These are phyloP conservation scores for Liasis olivaceus DNA, from an alignment of 2,797 vertebrate genomes.

Conservation along the genomic window DNA sequence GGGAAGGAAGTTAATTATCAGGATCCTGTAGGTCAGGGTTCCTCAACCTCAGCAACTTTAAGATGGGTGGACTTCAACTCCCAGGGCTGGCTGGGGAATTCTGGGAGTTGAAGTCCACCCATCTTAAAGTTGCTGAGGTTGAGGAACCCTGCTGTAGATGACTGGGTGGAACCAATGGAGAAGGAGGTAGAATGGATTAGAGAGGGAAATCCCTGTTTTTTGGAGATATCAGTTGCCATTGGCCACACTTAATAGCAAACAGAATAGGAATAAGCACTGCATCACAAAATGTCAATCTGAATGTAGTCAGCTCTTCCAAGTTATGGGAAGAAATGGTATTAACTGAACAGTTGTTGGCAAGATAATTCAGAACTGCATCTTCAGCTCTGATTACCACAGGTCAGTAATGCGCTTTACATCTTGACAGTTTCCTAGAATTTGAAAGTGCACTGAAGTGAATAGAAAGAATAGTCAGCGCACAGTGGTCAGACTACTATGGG, in stretches of 20 bases:
- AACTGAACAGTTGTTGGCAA: background rate
- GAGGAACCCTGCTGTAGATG: background rate
- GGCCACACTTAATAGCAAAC: background rate
- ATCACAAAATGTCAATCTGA: background rate
- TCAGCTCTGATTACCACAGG: background rate
- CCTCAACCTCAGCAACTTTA: no score
- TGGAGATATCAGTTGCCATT: no score
- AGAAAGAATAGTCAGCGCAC: background rate
- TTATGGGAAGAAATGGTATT: background rate
- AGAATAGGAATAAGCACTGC: background rate
- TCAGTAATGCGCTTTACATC: background rate
- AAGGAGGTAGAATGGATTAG: background rate
- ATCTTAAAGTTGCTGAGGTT: no score
- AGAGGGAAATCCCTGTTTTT: background rate
- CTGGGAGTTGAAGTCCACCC: no score
- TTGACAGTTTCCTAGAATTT: background rate
- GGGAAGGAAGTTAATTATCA: background rate
- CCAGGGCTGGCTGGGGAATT: no score
- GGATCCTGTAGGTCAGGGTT: background rate
- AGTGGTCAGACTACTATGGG: background rate
- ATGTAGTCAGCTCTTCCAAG: background rate
- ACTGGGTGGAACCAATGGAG: background rate
- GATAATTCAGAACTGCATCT: background rate
- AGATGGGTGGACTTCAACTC: no score
- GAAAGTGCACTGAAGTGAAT: background rate